phyloP scores from a whole-genome alignment of 2,888 invertebrate species.

The Dione vanillae region DNA sequence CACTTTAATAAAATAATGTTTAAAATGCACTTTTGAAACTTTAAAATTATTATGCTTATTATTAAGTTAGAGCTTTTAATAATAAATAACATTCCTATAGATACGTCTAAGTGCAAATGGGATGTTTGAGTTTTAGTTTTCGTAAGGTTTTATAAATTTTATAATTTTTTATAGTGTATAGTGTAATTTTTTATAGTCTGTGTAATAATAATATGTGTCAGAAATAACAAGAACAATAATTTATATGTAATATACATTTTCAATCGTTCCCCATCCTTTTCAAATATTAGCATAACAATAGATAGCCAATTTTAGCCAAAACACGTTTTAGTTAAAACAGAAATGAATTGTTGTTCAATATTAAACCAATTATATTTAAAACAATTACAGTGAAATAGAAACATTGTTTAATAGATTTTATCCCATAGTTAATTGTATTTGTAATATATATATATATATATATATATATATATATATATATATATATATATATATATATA shows the following conservation, averaged over 20 bases:
- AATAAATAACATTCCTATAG: conserved; percentile 5
- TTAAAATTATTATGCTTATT: background rate
- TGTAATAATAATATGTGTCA: background rate
- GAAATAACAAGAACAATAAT: background rate
- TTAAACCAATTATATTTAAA: conserved; percentile 13
- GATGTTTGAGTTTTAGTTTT: conserved; percentile 5
- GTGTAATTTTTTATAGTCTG: too few relatives aligned
- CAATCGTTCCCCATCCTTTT: background rate
- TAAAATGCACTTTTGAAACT: conserved; percentile 6
- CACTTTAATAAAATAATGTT: background rate
- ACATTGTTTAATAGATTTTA: conserved; percentile 17
- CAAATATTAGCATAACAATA: background rate
- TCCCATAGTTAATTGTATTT: conserved; percentile 13
- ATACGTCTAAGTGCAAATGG: background rate
- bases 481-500: too few relatives aligned
- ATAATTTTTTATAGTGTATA: conserved; percentile 12
- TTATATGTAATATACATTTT: background rate
- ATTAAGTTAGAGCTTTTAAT: background rate
- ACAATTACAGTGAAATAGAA: background rate
- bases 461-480: too few relatives aligned
- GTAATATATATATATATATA: background rate
- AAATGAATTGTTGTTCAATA: conserved; percentile 8
- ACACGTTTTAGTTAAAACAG: background rate
- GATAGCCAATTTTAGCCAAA: conserved; percentile 5
- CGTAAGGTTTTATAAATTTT: background rate